phyloP scores from a whole-genome alignment of 2,113 vertebrate species.

The Peromyscus leucopus region DNA sequence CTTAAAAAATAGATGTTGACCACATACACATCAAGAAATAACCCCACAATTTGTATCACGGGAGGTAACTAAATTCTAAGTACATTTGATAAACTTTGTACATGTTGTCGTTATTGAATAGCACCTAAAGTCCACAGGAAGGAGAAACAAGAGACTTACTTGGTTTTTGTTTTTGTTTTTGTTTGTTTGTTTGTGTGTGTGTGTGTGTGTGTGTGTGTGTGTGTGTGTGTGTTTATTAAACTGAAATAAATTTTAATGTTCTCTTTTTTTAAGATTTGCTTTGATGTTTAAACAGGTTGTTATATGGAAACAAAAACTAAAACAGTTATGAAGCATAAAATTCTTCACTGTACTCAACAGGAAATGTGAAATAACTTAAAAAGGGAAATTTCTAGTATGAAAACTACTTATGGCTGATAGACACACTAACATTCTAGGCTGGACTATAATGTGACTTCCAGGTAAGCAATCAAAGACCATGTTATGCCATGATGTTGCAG shows the following conservation, averaged over 20 bases:
- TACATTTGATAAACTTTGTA: not conserved
- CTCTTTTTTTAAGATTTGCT: slow-evolving; percentile 45
- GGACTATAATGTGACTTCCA: not conserved
- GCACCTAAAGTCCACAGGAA: slow-evolving; percentile 22
- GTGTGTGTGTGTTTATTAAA: not conserved
- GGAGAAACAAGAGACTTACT: not conserved
- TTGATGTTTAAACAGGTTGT: not conserved
- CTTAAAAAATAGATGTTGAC: not conserved
- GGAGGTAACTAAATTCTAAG: slow-evolving; percentile 55
- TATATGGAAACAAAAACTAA: not conserved
- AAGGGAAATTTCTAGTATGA: not conserved
- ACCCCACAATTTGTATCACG: not conserved
- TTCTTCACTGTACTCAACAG: not conserved
- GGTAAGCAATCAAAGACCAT: not conserved
- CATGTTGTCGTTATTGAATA: not conserved
- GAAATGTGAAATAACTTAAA: not conserved
- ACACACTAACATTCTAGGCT: not conserved
- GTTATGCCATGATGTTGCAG: not conserved
- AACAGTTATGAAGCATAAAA: slow-evolving; percentile 32
- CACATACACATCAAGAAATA: not conserved
- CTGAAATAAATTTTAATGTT: slow-evolving; percentile 12
- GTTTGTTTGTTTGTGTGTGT: not conserved
- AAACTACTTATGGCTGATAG: not conserved
- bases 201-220: not conserved
- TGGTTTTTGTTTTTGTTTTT: not conserved